These are phyloP conservation scores for Xiphophorus couchianus DNA, from an alignment of 2,113 vertebrate species.

Conservation along the genomic window DNA sequence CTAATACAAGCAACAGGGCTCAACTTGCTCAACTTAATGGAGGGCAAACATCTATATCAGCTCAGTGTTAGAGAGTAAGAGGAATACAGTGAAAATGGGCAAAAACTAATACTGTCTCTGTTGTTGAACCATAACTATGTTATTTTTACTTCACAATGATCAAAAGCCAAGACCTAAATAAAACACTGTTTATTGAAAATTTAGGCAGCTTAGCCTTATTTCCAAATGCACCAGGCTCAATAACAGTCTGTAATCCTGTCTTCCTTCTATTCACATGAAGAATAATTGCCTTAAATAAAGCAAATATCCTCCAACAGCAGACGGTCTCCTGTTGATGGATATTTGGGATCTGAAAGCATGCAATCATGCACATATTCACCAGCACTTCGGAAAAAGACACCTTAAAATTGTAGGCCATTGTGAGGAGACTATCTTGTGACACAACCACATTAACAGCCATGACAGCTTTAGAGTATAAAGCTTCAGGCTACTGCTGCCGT, in stretches of 20 bases:
- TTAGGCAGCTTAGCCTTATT: background rate
- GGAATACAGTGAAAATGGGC: background rate
- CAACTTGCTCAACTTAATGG: constrained; percentile 41
- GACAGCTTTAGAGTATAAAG: constrained; percentile 1
- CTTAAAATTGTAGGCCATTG: constrained; percentile 13
- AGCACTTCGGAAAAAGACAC: background rate
- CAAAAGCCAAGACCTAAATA: constrained; percentile 7
- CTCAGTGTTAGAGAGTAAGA: constrained; percentile 3
- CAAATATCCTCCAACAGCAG: constrained; percentile 1
- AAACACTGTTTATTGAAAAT: background rate
- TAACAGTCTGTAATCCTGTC: constrained; percentile 12
- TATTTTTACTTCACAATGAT: background rate
- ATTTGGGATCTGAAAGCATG: constrained; percentile 23
- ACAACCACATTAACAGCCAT: constrained; percentile 3
- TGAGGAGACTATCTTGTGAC: constrained; percentile 1
- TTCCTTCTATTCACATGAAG: constrained; percentile 5
- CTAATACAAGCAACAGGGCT: constrained; percentile 16
- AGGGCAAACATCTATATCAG: constrained; percentile 30
- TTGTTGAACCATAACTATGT: background rate
- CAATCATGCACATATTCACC: constrained; percentile 23
- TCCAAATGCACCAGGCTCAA: background rate
- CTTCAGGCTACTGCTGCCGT: background rate
- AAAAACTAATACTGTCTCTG: background rate
- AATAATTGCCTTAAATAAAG: constrained; percentile 2
- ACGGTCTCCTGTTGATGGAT: background rate